Evolutionary conservation across 2,888 invertebrate genomes (phyloP).

Genomic region (Eumacrocentrus americanus): DNA sequence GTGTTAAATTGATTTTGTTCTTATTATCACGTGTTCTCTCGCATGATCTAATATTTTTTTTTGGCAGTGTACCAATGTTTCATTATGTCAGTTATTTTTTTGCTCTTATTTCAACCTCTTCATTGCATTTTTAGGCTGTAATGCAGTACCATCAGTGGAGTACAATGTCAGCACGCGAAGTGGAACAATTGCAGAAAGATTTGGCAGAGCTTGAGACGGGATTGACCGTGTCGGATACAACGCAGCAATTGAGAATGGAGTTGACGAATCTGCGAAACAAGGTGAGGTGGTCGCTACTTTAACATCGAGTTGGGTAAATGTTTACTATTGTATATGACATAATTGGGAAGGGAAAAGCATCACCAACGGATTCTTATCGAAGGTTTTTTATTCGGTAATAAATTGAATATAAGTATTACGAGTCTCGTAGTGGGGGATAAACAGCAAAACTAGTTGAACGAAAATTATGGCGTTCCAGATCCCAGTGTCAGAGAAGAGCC

Average conservation of each 20-base stretch:
- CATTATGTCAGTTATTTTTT: too few species aligned
- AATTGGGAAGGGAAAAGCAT: too few species aligned
- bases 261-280: constrained; percentile 78
- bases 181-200: constrained; percentile 75
- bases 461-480: constrained; percentile 60
- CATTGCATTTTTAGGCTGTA: constrained; percentile 60
- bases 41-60: background rate
- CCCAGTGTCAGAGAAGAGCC: constrained; percentile 59
- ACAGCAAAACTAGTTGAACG: constrained; percentile 45
- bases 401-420: constrained; percentile 11
- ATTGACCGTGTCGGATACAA: constrained; percentile 72
- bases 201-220: constrained; percentile 72
- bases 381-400: too few species aligned
- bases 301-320: too few species aligned
- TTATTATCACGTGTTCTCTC: background rate
- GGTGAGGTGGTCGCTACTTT: constrained; percentile 54
- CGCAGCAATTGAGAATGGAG: constrained; percentile 73
- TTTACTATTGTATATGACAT: too few species aligned
- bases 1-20: background rate
- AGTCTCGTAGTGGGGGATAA: constrained; percentile 11
- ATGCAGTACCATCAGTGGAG: constrained; percentile 78
- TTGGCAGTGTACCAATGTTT: background rate
- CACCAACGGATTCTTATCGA: too few species aligned
- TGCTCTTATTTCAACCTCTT: too few species aligned
- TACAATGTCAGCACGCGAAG: constrained; percentile 75